Evolutionary conservation across 2,113 vertebrate species (phyloP).

Genomic region (Prunella fulvescens): DNA sequence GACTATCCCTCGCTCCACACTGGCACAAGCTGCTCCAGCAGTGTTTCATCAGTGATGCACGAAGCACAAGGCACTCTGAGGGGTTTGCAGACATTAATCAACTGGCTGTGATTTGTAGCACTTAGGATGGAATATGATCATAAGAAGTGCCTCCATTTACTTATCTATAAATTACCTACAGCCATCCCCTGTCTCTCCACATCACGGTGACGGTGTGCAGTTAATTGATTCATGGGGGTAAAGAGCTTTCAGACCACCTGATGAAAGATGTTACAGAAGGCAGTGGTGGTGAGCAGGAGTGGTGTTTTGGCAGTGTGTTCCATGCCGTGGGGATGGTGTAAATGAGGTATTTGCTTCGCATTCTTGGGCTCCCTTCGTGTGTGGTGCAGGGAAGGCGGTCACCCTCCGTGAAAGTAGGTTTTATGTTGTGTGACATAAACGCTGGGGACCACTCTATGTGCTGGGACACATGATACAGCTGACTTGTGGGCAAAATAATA

Average conservation of each 20-base stretch:
- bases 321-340: not conserved
- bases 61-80: not conserved
- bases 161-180: conserved; percentile 19
- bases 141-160: not conserved
- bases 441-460: not conserved
- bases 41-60: not conserved
- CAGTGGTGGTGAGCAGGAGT: not conserved
- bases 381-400: not conserved
- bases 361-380: conserved; percentile 10
- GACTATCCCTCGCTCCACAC: not conserved
- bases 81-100: not conserved
- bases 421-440: conserved; percentile 44
- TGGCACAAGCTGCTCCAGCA: not conserved
- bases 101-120: not conserved
- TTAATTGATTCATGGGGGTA: not conserved
- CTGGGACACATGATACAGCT: conserved; percentile 14
- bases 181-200: not conserved
- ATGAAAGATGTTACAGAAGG: not conserved
- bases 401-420: not conserved
- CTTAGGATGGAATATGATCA: not conserved
- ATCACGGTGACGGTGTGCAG: not conserved
- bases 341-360: not conserved
- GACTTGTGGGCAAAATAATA: not conserved
- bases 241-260: not conserved
- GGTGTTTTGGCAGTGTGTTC: not conserved